Evolutionary conservation across 2,888 invertebrate species (phyloP), one percentile per base, ranked within the genome.

Genomic region (Drosophila borealis): DNA sequence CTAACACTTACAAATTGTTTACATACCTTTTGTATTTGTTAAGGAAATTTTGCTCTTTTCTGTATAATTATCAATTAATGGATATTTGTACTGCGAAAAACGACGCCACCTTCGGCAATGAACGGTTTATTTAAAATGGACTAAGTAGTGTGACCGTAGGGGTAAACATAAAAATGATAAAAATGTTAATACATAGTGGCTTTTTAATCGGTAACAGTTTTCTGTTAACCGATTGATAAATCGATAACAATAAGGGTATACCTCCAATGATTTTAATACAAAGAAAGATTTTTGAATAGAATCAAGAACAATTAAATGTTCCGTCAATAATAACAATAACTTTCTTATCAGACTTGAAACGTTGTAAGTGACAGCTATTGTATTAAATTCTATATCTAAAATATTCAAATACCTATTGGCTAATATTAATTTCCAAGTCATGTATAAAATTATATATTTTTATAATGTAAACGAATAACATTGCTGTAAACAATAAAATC

Each of bases 61-160:
- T 45, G 2, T 6, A n/a, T 29, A 14, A 34, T 39, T 37, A 19
- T 37, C 29, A 17, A 11, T 9, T 41, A 10, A 3, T 6, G n/a
- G 34, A 29, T 25, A 0, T 45, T 44, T 42, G 45, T 64, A 59
- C 76, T 55, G 62, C 17, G 19, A 44, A 64, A 77, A 73, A 21
- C 57, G 75, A 75, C 75, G 75, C 75, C 50, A 73, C 78, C 77
- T 77, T 66, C 49, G 42, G 21, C 51, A 83, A 83, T 71, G 84
- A 83, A 81, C 81, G 81, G 80, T 86, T 81, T 74, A 83, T 83
- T 81, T 81, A 73, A 69, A 85, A 80, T 81, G 75, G 78, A 44
- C 54, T 19, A 8, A 3, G 0, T 33, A 73, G 53, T 64, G 78
- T 75, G 68, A 37, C 75, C 69, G 74, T 56, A 46, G 3, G 0